These are phyloP conservation scores for Asteroscopus sphinx DNA, from an alignment of 2,888 invertebrate species.

Conservation along the genomic window DNA sequence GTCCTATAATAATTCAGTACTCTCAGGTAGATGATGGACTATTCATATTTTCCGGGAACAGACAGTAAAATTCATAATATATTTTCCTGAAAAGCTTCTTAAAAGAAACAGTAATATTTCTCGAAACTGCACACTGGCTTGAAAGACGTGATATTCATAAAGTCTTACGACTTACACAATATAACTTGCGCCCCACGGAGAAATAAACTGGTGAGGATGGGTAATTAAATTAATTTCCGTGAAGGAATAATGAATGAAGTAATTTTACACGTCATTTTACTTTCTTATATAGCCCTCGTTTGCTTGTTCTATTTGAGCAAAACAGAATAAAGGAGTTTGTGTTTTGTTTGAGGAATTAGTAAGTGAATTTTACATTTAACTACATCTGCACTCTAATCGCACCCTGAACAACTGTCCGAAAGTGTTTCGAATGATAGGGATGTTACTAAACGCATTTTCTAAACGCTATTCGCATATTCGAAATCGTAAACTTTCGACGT, in stretches of 20 bases:
- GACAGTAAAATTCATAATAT: too few species aligned
- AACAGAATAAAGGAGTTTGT: background rate
- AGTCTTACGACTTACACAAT: constrained; percentile 28
- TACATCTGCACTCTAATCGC: too few species aligned
- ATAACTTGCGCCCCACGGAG: constrained; percentile 23
- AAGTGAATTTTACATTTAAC: too few species aligned
- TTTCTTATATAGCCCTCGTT: constrained; percentile 1
- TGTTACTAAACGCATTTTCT: too few species aligned
- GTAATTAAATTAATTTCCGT: constrained; percentile 51
- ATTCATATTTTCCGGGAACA: too few species aligned
- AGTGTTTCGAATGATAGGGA: too few species aligned
- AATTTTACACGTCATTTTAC: constrained; percentile 32
- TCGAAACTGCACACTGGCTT: constrained; percentile 1
- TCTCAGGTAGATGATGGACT: too few species aligned
- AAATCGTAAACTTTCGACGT: too few species aligned
- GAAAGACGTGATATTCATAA: constrained; percentile 34
- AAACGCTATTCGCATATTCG: too few species aligned
- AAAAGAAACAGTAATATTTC: constrained; percentile 22
- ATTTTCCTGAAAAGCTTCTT: background rate
- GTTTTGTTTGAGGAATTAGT: too few species aligned
- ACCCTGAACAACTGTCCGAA: too few species aligned
- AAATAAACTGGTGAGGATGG: constrained; percentile 17
- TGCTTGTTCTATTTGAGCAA: constrained; percentile 20
- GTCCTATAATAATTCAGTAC: too few species aligned
- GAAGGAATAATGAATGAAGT: constrained; percentile 28